These are phyloP conservation scores for Nylanderia fulva DNA, from an alignment of 1,140 invertebrate genomes.

Conservation along the genomic window DNA sequence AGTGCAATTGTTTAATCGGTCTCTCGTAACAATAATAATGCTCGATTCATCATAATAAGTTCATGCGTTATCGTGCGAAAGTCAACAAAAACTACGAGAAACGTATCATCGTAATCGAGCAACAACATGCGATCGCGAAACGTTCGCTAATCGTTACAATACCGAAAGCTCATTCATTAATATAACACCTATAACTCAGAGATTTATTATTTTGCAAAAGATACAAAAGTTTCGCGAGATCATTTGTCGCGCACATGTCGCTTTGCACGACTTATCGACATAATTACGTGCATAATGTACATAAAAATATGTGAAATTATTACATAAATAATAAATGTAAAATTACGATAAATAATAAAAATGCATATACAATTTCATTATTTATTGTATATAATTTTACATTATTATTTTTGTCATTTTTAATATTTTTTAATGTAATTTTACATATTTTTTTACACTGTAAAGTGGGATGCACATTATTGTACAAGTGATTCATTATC, in stretches of 20 bases:
- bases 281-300: too few species aligned
- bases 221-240: neutral
- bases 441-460: too few species aligned
- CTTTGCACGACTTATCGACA: neutral
- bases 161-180: neutral
- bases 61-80: constrained; percentile 8
- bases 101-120: neutral
- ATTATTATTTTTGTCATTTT: too few species aligned
- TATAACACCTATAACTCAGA: neutral
- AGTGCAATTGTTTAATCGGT: constrained; percentile 73
- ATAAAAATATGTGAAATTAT: too few species aligned
- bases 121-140: neutral
- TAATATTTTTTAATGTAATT: too few species aligned
- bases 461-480: neutral
- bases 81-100: constrained; percentile 14
- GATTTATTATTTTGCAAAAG: neutral
- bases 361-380: too few species aligned
- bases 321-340: too few species aligned
- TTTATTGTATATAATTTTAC: too few species aligned
- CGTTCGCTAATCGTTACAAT: neutral
- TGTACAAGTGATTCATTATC: constrained; percentile 3
- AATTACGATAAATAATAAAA: too few species aligned
- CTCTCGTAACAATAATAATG: constrained; percentile 72
- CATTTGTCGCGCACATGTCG: neutral
- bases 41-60: constrained; percentile 75